Evolutionary conservation across 2,797 vertebrate species (phyloP).

Genomic region (Syngnathus acus): DNA sequence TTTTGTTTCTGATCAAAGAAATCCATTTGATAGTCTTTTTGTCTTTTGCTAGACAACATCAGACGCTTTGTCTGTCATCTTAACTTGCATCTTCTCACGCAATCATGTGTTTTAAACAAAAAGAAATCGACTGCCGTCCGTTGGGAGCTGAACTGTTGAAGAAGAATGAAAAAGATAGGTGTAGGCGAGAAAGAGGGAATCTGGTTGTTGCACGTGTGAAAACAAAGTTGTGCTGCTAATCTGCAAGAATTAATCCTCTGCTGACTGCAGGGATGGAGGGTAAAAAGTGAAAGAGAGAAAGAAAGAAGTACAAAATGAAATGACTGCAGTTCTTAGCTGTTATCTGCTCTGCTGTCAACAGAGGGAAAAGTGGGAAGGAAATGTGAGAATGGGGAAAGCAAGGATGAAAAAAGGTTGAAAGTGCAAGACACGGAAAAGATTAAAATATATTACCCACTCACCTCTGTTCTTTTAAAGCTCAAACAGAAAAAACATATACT

Average conservation of each 20-base stretch:
- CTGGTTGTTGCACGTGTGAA: not conserved
- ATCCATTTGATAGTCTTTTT: constrained; percentile 30
- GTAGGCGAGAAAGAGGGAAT: not conserved
- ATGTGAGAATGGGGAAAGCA: not conserved
- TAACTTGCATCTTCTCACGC: constrained; percentile 20
- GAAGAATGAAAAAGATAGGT: not conserved
- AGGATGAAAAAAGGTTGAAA: not conserved
- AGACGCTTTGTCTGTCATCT: constrained; percentile 40
- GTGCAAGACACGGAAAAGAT: not conserved
- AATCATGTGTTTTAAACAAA: not conserved
- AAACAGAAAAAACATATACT: not conserved
- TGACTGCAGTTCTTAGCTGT: not conserved
- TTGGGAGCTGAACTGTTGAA: not conserved
- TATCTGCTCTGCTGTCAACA: not conserved
- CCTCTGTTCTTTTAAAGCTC: not conserved
- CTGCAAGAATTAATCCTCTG: constrained; percentile 23
- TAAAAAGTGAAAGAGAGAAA: constrained; percentile 4
- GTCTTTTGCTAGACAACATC: constrained; percentile 19
- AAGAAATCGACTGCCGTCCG: not conserved
- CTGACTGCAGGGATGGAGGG: constrained; percentile 7
- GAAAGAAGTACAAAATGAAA: not conserved
- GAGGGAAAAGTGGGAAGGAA: not conserved
- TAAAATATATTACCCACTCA: not conserved
- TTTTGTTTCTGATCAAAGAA: constrained; percentile 3
- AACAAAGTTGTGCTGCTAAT: constrained; percentile 26